Conservation (phyloP, 2,888 invertebrate genomes). For the Melipona bicolor region DNA sequence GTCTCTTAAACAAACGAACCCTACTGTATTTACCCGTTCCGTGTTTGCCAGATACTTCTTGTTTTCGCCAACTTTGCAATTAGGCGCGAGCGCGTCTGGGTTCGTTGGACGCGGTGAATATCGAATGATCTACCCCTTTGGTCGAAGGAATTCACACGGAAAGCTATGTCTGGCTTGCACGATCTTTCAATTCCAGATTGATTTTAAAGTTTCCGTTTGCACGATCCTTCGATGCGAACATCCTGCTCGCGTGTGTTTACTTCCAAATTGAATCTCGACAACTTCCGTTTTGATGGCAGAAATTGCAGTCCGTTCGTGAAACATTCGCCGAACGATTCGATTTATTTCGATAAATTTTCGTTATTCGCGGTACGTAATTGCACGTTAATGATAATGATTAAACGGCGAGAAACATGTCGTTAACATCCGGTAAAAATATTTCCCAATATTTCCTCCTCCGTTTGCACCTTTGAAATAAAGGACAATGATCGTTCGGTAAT, state of each 20-base stretch:
- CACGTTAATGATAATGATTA: background rate
- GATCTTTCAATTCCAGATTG: slow-evolving; percentile 62
- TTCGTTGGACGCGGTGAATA: slow-evolving; percentile 62
- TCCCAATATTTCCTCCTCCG: slow-evolving; percentile 19
- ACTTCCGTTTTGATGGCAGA: background rate
- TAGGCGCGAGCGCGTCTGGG: slow-evolving; percentile 70
- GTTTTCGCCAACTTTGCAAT: slow-evolving; percentile 81
- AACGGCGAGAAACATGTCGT: slow-evolving; percentile 4
- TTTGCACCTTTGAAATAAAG: slow-evolving; percentile 14
- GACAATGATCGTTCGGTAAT: slow-evolving; percentile 45
- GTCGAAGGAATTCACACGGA: slow-evolving; percentile 41
- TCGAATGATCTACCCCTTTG: slow-evolving; percentile 62
- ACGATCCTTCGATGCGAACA: slow-evolving; percentile 50
- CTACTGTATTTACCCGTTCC: slow-evolving; percentile 78
- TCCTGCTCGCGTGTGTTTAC: slow-evolving; percentile 40
- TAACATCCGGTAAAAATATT: slow-evolving; percentile 18
- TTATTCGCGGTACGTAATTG: slow-evolving; percentile 8
- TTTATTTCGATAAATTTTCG: background rate
- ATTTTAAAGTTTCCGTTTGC: slow-evolving; percentile 64
- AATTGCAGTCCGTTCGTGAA: background rate
- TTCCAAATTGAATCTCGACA: slow-evolving; percentile 49
- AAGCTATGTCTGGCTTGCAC: slow-evolving; percentile 54
- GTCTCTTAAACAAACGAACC: slow-evolving; percentile 75
- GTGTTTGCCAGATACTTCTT: slow-evolving; percentile 80
- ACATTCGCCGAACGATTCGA: slow-evolving; percentile 14